Percentiles rank a stretch among this genome's conserved stretches.
Evolutionary conservation across 1,140 invertebrate genomes (phyloP).

Genomic region (Spodoptera frugiperda): DNA sequence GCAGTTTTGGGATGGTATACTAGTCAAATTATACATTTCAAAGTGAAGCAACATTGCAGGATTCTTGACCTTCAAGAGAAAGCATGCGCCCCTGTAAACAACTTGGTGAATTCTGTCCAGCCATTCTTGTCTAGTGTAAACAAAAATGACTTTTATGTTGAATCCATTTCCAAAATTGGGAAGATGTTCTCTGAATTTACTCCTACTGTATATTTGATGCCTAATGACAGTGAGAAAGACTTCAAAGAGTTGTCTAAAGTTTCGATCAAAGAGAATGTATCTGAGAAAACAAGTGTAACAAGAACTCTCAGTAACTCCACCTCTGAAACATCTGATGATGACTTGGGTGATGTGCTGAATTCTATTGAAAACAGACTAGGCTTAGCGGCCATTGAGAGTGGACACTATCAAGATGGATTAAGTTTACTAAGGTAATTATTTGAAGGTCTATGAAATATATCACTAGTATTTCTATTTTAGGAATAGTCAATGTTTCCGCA

Average conservation of each 20-base stretch:
- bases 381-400: conserved; percentile 81
- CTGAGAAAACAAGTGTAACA: conserved; percentile 3
- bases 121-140: conserved; percentile 61
- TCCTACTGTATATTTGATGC: conserved; percentile 70
- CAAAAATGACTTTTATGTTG: conserved; percentile 52
- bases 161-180: conserved; percentile 57
- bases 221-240: conserved; percentile 69
- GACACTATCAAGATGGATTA: conserved; percentile 79
- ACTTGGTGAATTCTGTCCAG: conserved; percentile 56
- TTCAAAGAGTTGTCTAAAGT: conserved; percentile 16
- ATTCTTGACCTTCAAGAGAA: conserved; percentile 38
- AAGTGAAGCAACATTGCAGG: conserved; percentile 65
- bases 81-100: conserved; percentile 52
- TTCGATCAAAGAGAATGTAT: conserved; percentile 46
- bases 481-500: too few relatives aligned
- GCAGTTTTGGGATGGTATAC: conserved; percentile 84
- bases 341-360: conserved; percentile 79
- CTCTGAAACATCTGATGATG: conserved; percentile 62
- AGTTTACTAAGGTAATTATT: conserved; percentile 76
- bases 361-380: conserved; percentile 84
- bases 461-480: too few relatives aligned
- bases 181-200: conserved; percentile 56
- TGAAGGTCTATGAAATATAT: neutral
- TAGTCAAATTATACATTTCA: conserved; percentile 79
- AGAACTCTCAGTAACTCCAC: conserved; percentile 48